Evolutionary conservation across 2,888 invertebrate genomes (phyloP).

Genomic region (Crioceris asparagi): DNA sequence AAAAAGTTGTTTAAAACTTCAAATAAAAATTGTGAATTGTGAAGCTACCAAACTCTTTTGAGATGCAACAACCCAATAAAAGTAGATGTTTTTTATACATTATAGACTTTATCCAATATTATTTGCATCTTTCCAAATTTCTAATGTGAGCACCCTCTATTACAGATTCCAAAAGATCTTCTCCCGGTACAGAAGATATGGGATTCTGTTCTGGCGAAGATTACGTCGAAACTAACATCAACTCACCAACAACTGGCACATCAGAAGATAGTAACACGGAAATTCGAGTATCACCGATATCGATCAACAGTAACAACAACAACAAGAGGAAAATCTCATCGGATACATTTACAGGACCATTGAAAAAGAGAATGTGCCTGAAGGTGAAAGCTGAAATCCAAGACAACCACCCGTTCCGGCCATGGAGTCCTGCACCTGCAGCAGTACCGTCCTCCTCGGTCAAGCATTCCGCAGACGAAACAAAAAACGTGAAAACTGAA

Average conservation of each 20-base stretch:
- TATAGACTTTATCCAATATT: too few species aligned
- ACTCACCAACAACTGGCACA: conserved; percentile 48
- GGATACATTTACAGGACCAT: conserved; percentile 42
- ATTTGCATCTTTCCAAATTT: too few species aligned
- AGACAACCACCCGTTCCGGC: conserved; percentile 47
- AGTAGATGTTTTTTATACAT: too few species aligned
- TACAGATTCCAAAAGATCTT: conserved; percentile 44
- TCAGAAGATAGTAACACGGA: conserved; percentile 58
- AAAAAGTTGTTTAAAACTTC: too few species aligned
- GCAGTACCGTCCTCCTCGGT: not conserved
- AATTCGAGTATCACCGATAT: conserved; percentile 49
- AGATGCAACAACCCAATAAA: too few species aligned
- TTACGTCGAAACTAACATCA: conserved; percentile 38
- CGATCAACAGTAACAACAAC: conserved; percentile 51
- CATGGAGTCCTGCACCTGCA: conserved; percentile 46
- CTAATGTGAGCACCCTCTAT: conserved; percentile 28
- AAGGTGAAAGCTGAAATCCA: conserved; percentile 31
- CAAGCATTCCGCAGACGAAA: not conserved
- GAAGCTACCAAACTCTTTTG: too few species aligned
- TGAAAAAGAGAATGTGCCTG: conserved; percentile 61
- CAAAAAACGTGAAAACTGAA: conserved; percentile 11
- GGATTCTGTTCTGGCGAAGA: conserved; percentile 65
- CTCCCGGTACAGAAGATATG: conserved; percentile 42
- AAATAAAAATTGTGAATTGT: too few species aligned
- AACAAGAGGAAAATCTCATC: conserved; percentile 61